These are phyloP conservation scores for Anguilla japonica DNA, from an alignment of 2,113 vertebrate genomes.

Conservation along the genomic window DNA sequence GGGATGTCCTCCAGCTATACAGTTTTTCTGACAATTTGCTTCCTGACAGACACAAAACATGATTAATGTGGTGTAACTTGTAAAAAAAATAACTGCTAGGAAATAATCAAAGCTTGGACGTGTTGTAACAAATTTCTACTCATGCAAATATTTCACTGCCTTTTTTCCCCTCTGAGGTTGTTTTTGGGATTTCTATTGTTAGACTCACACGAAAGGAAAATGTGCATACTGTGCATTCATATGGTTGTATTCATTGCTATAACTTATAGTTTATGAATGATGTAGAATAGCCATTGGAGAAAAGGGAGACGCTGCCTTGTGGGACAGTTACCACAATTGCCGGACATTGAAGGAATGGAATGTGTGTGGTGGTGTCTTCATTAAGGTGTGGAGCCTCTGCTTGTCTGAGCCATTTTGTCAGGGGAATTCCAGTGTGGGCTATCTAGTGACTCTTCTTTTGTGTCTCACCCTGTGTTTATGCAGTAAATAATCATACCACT, in stretches of 20 bases:
- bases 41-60: slow-evolving; percentile 52
- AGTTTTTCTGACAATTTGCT: slow-evolving; percentile 52
- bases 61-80: slow-evolving; percentile 32
- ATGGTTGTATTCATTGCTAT: neutral
- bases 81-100: neutral
- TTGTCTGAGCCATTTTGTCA: slow-evolving; percentile 31
- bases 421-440: slow-evolving; percentile 31
- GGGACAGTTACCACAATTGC: slow-evolving; percentile 12
- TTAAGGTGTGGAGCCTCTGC: slow-evolving; percentile 22
- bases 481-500: slow-evolving; percentile 21
- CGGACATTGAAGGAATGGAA: slow-evolving; percentile 4
- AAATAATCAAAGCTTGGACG: neutral
- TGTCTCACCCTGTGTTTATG: slow-evolving; percentile 35
- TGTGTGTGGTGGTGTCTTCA: slow-evolving; percentile 11
- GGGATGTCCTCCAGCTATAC: slow-evolving; percentile 47
- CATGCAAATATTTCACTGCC: neutral
- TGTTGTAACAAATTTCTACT: neutral
- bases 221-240: neutral
- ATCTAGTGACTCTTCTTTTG: slow-evolving; percentile 23
- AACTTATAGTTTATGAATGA: neutral
- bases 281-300: neutral
- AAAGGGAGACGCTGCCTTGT: neutral
- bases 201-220: neutral
- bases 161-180: neutral
- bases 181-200: neutral